These are phyloP conservation scores for Acleris literana DNA, from an alignment of 2,888 invertebrate genomes.

Conservation along the genomic window DNA sequence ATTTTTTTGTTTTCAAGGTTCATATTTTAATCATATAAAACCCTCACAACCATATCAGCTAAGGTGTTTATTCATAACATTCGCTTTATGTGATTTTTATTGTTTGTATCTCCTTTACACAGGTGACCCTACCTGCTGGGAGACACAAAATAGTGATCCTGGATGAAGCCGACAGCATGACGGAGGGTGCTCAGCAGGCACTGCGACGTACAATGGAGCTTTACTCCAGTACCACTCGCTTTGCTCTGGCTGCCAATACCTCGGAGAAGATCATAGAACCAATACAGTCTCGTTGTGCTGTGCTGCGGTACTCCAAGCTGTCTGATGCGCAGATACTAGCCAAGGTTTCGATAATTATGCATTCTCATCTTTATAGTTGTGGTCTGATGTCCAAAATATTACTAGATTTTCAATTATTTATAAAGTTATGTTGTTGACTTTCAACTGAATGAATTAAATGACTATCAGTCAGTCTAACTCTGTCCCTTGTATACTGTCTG, in stretches of 20 bases:
- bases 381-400: too few relatives aligned
- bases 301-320: constrained; percentile 95
- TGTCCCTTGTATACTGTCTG: too few relatives aligned
- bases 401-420: neutral
- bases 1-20: too few relatives aligned
- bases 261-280: constrained; percentile 99
- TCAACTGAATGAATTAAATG: too few relatives aligned
- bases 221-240: constrained; percentile 97
- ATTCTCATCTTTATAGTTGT: too few relatives aligned
- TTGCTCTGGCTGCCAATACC: constrained; percentile 98
- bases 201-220: constrained; percentile 99
- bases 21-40: too few relatives aligned
- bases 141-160: constrained; percentile 97
- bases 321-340: constrained; percentile 95
- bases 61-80: neutral
- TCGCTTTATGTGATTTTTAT: neutral
- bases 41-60: too few relatives aligned
- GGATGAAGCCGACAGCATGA: constrained; percentile 99
- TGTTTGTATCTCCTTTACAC: neutral
- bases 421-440: too few relatives aligned
- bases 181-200: constrained; percentile 99
- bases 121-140: constrained; percentile 94
- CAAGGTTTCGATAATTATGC: constrained; percentile 80
- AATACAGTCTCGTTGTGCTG: constrained; percentile 98
- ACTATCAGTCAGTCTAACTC: too few relatives aligned